These are phyloP conservation scores for Periophthalmodon schlosseri DNA, from an alignment of 2,113 vertebrate species.

Conservation along the genomic window DNA sequence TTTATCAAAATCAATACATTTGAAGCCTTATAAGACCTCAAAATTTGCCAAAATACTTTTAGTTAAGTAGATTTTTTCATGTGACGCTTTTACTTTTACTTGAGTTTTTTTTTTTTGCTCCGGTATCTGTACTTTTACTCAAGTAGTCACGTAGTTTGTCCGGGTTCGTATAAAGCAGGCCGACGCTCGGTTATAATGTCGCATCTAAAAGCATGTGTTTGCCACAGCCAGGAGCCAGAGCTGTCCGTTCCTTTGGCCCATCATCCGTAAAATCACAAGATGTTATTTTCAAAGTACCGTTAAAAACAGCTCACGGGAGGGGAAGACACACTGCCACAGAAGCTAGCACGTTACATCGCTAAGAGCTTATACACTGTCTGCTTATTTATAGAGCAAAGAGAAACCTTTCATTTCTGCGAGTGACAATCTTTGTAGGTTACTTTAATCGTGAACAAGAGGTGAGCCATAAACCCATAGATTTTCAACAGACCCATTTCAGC, in stretches of 20 bases:
- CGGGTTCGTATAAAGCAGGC: not conserved
- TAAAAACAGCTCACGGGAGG: constrained; percentile 8
- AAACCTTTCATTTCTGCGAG: constrained; percentile 11
- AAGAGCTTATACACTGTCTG: constrained; percentile 5
- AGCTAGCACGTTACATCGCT: constrained; percentile 4
- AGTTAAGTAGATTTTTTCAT: too few relatives aligned
- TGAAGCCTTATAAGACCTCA: too few relatives aligned
- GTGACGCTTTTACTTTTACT: too few relatives aligned
- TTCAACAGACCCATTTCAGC: constrained; percentile 5
- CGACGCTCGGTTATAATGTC: not conserved
- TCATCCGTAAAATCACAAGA: constrained; percentile 19
- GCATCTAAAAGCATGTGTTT: constrained; percentile 20
- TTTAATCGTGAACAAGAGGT: too few relatives aligned
- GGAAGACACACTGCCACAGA: not conserved
- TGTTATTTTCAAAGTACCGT: constrained; percentile 6
- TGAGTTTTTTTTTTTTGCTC: too few relatives aligned
- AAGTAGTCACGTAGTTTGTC: not conserved
- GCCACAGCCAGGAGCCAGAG: not conserved
- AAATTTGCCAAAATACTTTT: too few relatives aligned
- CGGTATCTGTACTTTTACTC: too few relatives aligned
- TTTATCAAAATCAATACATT: too few relatives aligned
- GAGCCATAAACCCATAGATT: too few relatives aligned
- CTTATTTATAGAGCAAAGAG: constrained; percentile 25
- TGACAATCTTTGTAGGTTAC: not conserved
- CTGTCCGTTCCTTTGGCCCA: constrained; percentile 7